These are phyloP conservation scores for Labeo catla DNA, from an alignment of 2,113 vertebrate species.

Conservation along the genomic window DNA sequence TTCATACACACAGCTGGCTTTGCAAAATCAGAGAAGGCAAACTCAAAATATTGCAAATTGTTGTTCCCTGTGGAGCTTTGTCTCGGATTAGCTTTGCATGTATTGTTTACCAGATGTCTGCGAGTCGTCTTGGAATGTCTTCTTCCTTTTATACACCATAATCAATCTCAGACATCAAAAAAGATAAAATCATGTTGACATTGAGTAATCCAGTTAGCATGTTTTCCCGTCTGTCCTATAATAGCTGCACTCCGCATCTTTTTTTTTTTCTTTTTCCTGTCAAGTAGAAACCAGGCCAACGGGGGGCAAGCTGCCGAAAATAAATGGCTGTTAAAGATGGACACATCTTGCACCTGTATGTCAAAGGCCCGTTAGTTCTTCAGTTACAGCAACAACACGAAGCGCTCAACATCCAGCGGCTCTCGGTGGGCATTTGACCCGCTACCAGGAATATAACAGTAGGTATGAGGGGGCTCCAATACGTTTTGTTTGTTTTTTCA, in stretches of 20 bases:
- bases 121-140: slow-evolving; percentile 32
- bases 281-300: background rate
- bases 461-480: slow-evolving; percentile 18
- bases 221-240: slow-evolving; percentile 22
- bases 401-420: slow-evolving; percentile 22
- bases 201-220: slow-evolving; percentile 26
- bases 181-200: slow-evolving; percentile 44
- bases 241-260: background rate
- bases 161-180: slow-evolving; percentile 58
- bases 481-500: slow-evolving; percentile 54
- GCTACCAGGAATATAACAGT: slow-evolving; percentile 35
- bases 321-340: slow-evolving; percentile 4
- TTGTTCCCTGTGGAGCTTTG: slow-evolving; percentile 1
- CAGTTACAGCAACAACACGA: slow-evolving; percentile 26
- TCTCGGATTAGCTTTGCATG: slow-evolving; percentile 27
- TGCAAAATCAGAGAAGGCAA: slow-evolving; percentile 1
- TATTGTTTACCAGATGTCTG: slow-evolving; percentile 18
- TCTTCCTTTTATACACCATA: slow-evolving; percentile 28
- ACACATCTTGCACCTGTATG: slow-evolving; percentile 29
- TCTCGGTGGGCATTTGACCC: slow-evolving; percentile 13
- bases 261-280: background rate
- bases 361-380: background rate
- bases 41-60: slow-evolving; percentile 4
- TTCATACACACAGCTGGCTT: slow-evolving; percentile 28
- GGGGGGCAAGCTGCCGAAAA: background rate